These are phyloP conservation scores for Pao palembangensis DNA, from an alignment of 2,113 vertebrate species.

Conservation along the genomic window DNA sequence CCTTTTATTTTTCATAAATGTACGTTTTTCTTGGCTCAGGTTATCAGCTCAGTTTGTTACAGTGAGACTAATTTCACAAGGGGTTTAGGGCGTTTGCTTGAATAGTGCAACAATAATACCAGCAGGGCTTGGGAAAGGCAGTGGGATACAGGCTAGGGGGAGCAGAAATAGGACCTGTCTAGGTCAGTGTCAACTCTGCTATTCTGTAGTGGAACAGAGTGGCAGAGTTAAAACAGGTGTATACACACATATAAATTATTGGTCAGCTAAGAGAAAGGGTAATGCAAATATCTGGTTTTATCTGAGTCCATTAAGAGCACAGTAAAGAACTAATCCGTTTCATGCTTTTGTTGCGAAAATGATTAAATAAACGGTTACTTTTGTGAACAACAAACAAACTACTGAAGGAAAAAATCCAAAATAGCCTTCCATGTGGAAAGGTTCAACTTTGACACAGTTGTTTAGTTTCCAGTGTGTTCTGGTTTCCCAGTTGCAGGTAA, in stretches of 20 bases:
- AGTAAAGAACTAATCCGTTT: constrained; percentile 67
- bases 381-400: constrained; percentile 58
- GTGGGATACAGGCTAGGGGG: constrained; percentile 45
- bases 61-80: constrained; percentile 34
- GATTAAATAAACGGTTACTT: constrained; percentile 63
- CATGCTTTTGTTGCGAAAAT: constrained; percentile 57
- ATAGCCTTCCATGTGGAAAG: constrained; percentile 29
- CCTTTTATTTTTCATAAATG: too few relatives aligned
- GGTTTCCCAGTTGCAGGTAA: constrained; percentile 36
- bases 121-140: constrained; percentile 58
- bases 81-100: constrained; percentile 44
- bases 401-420: constrained; percentile 34
- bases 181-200: constrained; percentile 51
- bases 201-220: constrained; percentile 48
- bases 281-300: constrained; percentile 60
- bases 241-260: constrained; percentile 48
- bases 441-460: constrained; percentile 56
- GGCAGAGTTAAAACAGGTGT: constrained; percentile 65
- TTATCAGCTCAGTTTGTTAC: constrained; percentile 22
- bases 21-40: constrained; percentile 16
- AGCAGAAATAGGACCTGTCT: constrained; percentile 49
- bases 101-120: constrained; percentile 53
- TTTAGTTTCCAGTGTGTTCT: constrained; percentile 32
- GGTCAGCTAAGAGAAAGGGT: constrained; percentile 49
- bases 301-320: constrained; percentile 46